Evolutionary conservation across 2,888 invertebrate genomes (phyloP).

Genomic region (Diaprepes abbreviatus): DNA sequence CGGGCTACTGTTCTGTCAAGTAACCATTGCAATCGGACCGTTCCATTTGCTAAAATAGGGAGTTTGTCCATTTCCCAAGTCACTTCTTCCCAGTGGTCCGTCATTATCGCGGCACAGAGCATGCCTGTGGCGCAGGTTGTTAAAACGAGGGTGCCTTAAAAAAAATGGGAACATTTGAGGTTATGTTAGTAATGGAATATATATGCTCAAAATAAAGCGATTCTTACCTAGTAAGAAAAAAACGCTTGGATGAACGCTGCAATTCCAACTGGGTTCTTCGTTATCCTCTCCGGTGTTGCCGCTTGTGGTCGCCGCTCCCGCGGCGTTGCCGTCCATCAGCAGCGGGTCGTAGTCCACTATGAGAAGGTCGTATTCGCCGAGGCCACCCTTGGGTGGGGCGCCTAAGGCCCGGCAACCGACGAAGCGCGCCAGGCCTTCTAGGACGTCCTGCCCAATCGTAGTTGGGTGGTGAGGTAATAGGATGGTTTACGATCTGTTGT

Average conservation of each 20-base stretch:
- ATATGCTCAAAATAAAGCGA: neutral
- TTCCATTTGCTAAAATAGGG: constrained; percentile 72
- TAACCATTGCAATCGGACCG: constrained; percentile 76
- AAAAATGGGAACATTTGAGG: neutral
- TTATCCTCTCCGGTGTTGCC: constrained; percentile 70
- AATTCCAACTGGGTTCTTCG: constrained; percentile 74
- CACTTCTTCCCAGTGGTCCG: constrained; percentile 92
- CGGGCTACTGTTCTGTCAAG: constrained; percentile 82
- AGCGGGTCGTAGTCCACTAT: constrained; percentile 64
- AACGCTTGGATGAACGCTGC: constrained; percentile 76
- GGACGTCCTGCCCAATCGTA: constrained; percentile 21
- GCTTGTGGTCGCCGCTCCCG: constrained; percentile 50
- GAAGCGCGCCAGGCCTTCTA: constrained; percentile 45
- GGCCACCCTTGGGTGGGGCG: constrained; percentile 38
- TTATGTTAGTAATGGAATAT: neutral
- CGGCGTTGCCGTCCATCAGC: constrained; percentile 55
- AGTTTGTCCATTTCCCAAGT: constrained; percentile 80
- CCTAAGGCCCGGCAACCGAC: constrained; percentile 39
- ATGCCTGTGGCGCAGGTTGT: constrained; percentile 84
- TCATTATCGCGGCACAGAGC: constrained; percentile 89
- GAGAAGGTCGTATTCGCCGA: constrained; percentile 48
- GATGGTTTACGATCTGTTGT: neutral
- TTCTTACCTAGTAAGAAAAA: constrained; percentile 73
- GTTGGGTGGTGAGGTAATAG: neutral
- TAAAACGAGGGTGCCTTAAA: constrained; percentile 72